Conservation (phyloP, 2,888 invertebrate species). For the Ctenicera cuprea region DNA sequence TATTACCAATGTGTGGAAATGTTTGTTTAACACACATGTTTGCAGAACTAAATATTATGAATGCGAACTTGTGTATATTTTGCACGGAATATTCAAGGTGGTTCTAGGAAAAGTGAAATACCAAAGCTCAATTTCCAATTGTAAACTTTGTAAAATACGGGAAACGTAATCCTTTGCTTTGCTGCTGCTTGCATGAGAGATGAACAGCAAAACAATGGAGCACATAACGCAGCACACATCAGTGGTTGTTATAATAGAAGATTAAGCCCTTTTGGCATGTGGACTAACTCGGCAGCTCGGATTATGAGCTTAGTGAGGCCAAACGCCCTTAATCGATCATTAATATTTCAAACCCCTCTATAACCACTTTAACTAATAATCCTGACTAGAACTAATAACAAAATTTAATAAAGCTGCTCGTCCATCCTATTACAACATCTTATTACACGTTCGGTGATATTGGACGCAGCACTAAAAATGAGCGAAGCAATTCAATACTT, state of each 20-base stretch:
- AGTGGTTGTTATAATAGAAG: constrained; percentile 62
- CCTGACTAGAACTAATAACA: constrained; percentile 30
- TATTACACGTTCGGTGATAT: not conserved
- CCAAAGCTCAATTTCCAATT: constrained; percentile 20
- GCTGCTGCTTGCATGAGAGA: constrained; percentile 27
- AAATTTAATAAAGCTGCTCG: constrained; percentile 41
- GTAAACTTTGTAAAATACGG: constrained; percentile 11
- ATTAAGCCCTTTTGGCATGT: constrained; percentile 63
- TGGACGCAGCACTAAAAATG: no score
- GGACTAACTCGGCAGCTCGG: constrained; percentile 59
- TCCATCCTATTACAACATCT: constrained; percentile 6
- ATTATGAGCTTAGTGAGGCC: constrained; percentile 58
- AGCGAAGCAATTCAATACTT: no score
- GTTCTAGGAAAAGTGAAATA: not conserved
- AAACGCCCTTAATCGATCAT: constrained; percentile 61
- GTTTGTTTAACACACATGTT: not conserved
- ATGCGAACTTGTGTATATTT: not conserved
- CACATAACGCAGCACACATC: constrained; percentile 49
- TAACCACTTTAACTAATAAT: constrained; percentile 50
- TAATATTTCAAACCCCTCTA: constrained; percentile 58
- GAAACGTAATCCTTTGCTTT: constrained; percentile 29
- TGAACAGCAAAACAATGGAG: constrained; percentile 44
- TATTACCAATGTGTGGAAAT: not conserved
- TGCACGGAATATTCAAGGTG: not conserved
- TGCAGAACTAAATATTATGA: not conserved